A percentile compares a stretch with the other conserved stretches of the same genome.
These are phyloP conservation scores for Tenualosa ilisha DNA, from an alignment of 2,797 vertebrate species.

Conservation along the genomic window DNA sequence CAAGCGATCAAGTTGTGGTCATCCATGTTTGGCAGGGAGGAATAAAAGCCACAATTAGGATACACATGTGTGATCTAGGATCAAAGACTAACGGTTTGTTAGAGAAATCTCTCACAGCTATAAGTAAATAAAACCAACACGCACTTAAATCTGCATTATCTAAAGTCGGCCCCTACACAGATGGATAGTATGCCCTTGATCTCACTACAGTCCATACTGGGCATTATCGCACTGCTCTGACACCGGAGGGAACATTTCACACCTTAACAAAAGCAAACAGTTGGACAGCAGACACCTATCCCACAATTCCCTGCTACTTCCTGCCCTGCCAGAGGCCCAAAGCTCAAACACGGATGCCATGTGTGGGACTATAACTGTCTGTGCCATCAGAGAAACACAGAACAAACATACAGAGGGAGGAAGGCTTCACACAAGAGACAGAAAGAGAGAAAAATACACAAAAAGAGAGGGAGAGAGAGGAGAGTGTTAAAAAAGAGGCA, in stretches of 20 bases:
- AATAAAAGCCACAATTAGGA: not conserved
- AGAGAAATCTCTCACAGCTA: no score
- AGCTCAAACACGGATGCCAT: constrained; percentile 27
- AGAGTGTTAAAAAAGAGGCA: not conserved
- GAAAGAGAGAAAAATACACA: not conserved
- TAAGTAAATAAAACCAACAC: no score
- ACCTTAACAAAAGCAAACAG: constrained; percentile 13
- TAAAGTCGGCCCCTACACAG: not conserved
- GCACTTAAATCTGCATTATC: not conserved
- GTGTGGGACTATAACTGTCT: not conserved
- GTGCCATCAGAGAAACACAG: not conserved
- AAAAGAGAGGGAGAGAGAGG: not conserved
- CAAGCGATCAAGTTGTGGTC: not conserved
- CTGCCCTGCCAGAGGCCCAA: constrained; percentile 14
- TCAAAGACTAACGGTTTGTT: not conserved
- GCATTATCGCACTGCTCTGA: not conserved
- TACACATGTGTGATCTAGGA: not conserved
- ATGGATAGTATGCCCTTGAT: not conserved
- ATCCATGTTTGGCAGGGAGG: not conserved
- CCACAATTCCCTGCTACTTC: constrained; percentile 10
- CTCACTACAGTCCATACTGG: not conserved
- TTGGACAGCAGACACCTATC: not conserved
- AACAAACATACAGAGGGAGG: not conserved
- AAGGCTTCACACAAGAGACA: not conserved
- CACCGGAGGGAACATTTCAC: constrained; percentile 25